Base-by-base conservation (phyloP, 2,888 invertebrate genomes). In the Seira ritae region DNA sequence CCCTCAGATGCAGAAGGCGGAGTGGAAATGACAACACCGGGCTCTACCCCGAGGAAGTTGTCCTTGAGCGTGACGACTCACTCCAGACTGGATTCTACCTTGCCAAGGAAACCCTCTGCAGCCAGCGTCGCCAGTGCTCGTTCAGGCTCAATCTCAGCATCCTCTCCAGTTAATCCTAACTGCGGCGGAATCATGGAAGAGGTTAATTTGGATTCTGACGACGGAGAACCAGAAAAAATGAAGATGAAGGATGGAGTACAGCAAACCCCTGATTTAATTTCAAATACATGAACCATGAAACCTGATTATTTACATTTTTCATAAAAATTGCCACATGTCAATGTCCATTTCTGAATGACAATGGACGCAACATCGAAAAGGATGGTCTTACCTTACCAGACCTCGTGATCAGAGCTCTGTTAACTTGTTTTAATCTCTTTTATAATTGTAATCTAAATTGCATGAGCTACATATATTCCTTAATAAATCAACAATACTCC, bases 11-110 rank as follows among this genome's bases (percentile, higher is more conserved):
- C 65, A 0, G 81, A 70, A 6, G 78, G 71, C 8, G 62, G 69
- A 17, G 70, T 81, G 3, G 75, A 81, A 81, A 75, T 81, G 81
- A 80, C 80, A 1, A 80, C 80, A 4, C 75, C 81, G 2, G 75
- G 81, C n/a, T 81, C 81, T 0, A 75, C 70, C 1, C 60, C 81
- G 8, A 12, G 81, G 65, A 81, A 81, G 19, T 17, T 76, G 12
- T 81, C 81, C 12, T 23, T 81, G 24, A 76, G 76, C 60, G 71
- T 67, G 2, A 81, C 81, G 1, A 76, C 31, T 10, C 75, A 75
- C 24, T 69, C 80, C 8, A 75, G 50, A 66, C 1, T 80, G 8
- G 75, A 81, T 22, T 74, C 81, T 15, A 80, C 80, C 0, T 23
- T 81, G 6, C 81, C 81, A 0, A 46, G 81, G 23, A 81, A 81